Evolutionary conservation across 2,797 vertebrate species (phyloP).

Genomic region (Sebastes diaconus): DNA sequence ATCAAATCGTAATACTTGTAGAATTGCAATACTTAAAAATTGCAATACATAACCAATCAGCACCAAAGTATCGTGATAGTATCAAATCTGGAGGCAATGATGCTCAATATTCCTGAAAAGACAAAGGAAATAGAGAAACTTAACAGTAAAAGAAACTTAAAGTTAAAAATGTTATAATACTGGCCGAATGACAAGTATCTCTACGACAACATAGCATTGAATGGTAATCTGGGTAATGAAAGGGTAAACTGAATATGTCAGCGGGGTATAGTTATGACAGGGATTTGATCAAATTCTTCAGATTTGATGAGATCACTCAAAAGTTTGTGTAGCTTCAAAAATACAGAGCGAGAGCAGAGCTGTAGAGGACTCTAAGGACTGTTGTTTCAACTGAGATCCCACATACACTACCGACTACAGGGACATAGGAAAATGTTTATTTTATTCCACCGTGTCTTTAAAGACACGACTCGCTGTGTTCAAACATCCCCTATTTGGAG

Average conservation of each 20-base stretch:
- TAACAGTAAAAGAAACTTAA: neutral
- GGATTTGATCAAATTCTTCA: neutral
- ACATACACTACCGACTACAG: neutral
- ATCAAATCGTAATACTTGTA: too few relatives aligned
- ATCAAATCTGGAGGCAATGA: fast-evolving
- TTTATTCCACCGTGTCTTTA: neutral
- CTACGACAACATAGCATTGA: neutral
- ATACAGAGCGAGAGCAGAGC: neutral
- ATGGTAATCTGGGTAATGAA: neutral
- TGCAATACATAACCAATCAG: fast-evolving
- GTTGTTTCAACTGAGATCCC: neutral
- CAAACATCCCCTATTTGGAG: neutral
- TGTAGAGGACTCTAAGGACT: neutral
- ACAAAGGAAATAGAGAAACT: neutral
- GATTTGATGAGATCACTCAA: neutral
- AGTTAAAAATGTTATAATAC: neutral
- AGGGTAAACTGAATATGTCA: neutral
- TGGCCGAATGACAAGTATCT: too few relatives aligned
- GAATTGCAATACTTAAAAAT: too few relatives aligned
- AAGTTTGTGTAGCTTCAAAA: neutral
- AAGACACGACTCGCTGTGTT: neutral
- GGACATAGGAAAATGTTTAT: neutral
- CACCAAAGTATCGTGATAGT: too few relatives aligned
- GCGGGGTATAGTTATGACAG: neutral
- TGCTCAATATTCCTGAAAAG: neutral